Evolutionary conservation across 2,113 vertebrate genomes (phyloP), one percentile per base, ranked within the genome.

Genomic region (Casuarius casuarius): DNA sequence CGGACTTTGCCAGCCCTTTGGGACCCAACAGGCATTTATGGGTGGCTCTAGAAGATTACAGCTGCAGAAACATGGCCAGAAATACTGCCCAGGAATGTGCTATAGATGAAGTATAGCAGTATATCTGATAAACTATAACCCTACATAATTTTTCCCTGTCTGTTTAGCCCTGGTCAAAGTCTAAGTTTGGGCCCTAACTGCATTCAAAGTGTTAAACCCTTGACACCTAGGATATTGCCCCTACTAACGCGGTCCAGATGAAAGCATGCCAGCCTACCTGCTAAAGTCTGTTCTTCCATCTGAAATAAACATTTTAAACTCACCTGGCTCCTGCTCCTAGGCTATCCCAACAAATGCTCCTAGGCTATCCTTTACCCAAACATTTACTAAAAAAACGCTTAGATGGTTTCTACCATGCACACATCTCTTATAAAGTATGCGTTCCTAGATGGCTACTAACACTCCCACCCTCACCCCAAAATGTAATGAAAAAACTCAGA

Each of bases 31-130:
- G 11, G 3, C 22, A 10, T 42, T 65, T 0, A 0, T 35, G 59
- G 52, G 31, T 21, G 28, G 35, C 15, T 0, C 0, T 5, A 54
- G 38, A 63, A 11, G 29, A n/a, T 54, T 44, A 22, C 14, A 59
- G n/a, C 65, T 65, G n/a, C 46, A 59, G 58, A 79, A 23, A 58
- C 2, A 9, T 1, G 12, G 12, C 10, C 20, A 19, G 26, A 40
- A 76, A 59, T 29, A n/a, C 7, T 44, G 14, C 5, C 40, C 10
- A 18, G 28, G 31, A 56, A 13, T 19, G 20, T 0, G 0, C 5
- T 29, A 12, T 3, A 58, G 6, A 38, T 38, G 38, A 38, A 38
- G 38, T 38, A 38, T 38, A 38, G 38, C 38, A 38, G 38, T 38
- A 38, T 38, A 38, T 38, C 38, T 38, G 46, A 1, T 3, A 58